Evolutionary conservation across 2,888 invertebrate genomes (phyloP).

Genomic region (Hydrotaea cyrtoneurina): DNA sequence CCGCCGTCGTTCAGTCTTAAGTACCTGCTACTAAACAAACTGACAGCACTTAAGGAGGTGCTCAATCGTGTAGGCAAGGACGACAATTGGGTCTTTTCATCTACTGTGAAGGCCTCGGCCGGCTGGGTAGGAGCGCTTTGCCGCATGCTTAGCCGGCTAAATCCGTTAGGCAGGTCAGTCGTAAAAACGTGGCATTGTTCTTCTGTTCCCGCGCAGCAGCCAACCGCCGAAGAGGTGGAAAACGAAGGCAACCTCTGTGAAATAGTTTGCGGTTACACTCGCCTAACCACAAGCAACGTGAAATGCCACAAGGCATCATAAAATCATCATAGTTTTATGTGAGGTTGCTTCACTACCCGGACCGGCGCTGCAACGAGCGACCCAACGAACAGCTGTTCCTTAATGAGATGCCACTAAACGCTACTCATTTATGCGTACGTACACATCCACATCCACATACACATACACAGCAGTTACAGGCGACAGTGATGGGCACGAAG

Average conservation of each 20-base stretch:
- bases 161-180: conserved; percentile 38
- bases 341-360: neutral
- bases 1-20: neutral
- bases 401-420: conserved; percentile 55
- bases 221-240: conserved; percentile 25
- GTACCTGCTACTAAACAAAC: conserved; percentile 33
- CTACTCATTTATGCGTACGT: conserved; percentile 27
- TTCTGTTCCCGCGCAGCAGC: neutral
- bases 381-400: conserved; percentile 52
- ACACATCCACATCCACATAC: conserved; percentile 30
- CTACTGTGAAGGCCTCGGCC: neutral
- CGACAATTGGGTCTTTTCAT: conserved; percentile 24
- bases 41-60: conserved; percentile 37
- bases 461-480: conserved; percentile 45
- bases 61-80: conserved; percentile 32
- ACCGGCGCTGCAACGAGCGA: neutral
- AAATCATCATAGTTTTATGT: conserved; percentile 57
- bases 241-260: conserved; percentile 60
- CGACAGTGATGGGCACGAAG: conserved; percentile 48
- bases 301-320: conserved; percentile 55
- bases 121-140: too few relatives aligned
- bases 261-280: conserved; percentile 56
- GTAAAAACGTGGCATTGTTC: conserved; percentile 28
- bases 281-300: conserved; percentile 51
- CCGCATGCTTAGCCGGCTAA: neutral